Conservation (phyloP, 2,797 vertebrate genomes). For the Tapirus indicus region DNA sequence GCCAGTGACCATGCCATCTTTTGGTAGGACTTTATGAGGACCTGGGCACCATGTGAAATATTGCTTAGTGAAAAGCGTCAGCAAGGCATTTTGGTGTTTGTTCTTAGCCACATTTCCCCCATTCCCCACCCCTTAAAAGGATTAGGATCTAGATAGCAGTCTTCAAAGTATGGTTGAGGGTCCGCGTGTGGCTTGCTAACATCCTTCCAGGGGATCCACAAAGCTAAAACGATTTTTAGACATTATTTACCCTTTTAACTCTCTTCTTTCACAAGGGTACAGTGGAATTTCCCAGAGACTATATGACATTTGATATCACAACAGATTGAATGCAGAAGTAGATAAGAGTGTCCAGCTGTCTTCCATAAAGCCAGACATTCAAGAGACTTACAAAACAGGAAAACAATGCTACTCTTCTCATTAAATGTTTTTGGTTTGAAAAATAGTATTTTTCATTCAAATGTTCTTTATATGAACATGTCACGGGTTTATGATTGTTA, state of each 20-base stretch:
- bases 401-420: background rate
- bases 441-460: background rate
- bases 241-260: background rate
- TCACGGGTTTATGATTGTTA: background rate
- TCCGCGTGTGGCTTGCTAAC: background rate
- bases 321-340: background rate
- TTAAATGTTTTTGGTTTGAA: background rate
- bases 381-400: background rate
- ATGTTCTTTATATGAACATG: background rate
- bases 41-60: background rate
- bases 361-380: background rate
- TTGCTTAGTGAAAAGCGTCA: background rate
- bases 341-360: background rate
- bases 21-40: too few relatives aligned
- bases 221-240: background rate
- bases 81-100: background rate
- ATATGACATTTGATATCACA: accelerated
- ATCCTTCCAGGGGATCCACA: background rate
- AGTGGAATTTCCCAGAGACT: background rate
- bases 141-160: background rate
- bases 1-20: background rate
- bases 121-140: background rate
- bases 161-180: background rate
- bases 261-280: background rate
- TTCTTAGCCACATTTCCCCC: too few relatives aligned